Evolutionary conservation across 2,888 invertebrate genomes (phyloP), one percentile per base, ranked within the genome.

Genomic region (Amiota mariae): DNA sequence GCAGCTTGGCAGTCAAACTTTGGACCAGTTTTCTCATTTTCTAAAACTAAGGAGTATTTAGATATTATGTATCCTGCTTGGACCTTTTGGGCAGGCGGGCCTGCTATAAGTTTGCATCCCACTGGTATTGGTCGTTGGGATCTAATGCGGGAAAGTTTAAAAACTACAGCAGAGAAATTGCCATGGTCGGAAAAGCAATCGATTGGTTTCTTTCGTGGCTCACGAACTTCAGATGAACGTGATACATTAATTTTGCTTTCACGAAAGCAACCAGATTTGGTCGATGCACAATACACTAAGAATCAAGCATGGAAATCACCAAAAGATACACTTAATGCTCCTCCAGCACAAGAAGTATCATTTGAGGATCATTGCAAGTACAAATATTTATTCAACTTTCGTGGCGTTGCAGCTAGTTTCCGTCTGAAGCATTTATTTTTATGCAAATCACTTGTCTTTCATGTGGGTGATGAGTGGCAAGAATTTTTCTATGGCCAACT

Each of bases 41-140:
- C 98, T 89, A 98, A 98, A 79, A 92, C 95, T 0, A 86, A 89
- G 59, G 94, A 96, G 51, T 96, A 96, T 90, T 92, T 92, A 88
- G 99, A 99, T 87, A 97, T 99, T 76, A 95, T 96, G 94, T 96
- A 96, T 88, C 98, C 98, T 1, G 96, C 98, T 0, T 99, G 98
- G 98, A 94, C 97, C 57, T 99, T 99, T 90, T 98, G 98, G 98
- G 97, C 97, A 90, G 98, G 98, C 46, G 99, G 99, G 0, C 99
- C 99, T 13, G 98, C 98, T 0, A 98, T 98, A 81, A 93, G 95
- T 54, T 91, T 98, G 11, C 98, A 98, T 90, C 98, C 98, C 0
- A 94, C 93, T 72, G 98, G 98, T 20, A 93, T 98, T 77, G 98
- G 98, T 0, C 92, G 97, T 59, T 99, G 98, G 98, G 98, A 98